Percentiles rank a stretch among this genome's conserved stretches.
Evolutionary conservation across 2,797 vertebrate genomes (phyloP).

Genomic region (Odontamblyopus rebecca): DNA sequence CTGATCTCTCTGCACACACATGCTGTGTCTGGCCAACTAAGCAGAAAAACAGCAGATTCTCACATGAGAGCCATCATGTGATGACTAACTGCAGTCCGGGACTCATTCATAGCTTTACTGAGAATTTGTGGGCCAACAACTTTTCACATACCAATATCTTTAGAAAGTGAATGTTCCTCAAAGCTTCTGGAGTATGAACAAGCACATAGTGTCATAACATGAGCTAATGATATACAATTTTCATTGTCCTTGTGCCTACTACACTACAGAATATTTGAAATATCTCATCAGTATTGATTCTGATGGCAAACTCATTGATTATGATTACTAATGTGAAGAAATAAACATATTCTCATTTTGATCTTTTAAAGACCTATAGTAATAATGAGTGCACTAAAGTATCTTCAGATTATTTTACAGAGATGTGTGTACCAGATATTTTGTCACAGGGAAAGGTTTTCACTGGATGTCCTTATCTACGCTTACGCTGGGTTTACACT

Average conservation of each 20-base stretch:
- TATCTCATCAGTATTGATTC: neutral
- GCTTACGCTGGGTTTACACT: too few species aligned
- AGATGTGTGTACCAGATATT: neutral
- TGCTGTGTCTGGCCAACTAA: slow-evolving; percentile 68
- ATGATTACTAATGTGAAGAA: too few species aligned
- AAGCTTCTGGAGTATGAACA: neutral
- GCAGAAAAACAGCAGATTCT: slow-evolving; percentile 80
- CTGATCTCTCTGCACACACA: slow-evolving; percentile 32
- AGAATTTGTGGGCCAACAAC: slow-evolving; percentile 44
- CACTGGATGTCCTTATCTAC: neutral
- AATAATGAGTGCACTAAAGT: too few species aligned
- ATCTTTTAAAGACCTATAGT: too few species aligned
- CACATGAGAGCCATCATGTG: slow-evolving; percentile 81
- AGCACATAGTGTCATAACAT: neutral
- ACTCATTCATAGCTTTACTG: slow-evolving; percentile 49
- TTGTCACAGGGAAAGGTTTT: neutral
- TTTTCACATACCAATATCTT: slow-evolving; percentile 32
- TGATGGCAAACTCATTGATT: neutral
- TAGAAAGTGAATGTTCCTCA: slow-evolving; percentile 3
- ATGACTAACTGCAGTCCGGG: slow-evolving; percentile 61
- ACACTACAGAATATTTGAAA: neutral
- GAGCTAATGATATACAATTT: neutral
- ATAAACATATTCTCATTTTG: too few species aligned
- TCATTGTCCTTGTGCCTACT: neutral
- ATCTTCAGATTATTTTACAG: too few species aligned